Conservation (phyloP, 2,797 vertebrate genomes). For the Hozukius guyotensis region DNA sequence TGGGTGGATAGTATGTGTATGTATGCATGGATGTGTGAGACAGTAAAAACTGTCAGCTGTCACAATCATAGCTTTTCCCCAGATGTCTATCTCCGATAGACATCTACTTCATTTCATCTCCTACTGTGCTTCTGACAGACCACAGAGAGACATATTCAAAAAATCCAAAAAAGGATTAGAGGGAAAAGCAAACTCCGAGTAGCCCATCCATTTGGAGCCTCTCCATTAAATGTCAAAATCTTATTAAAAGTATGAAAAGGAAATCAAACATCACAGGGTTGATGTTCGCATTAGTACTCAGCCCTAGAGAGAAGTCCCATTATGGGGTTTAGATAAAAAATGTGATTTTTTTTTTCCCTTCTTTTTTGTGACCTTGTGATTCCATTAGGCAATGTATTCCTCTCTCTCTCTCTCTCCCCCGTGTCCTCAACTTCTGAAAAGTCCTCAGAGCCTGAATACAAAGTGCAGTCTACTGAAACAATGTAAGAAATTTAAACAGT, state of each 20-base stretch:
- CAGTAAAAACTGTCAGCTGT: background rate
- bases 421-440: slow-evolving; percentile 68
- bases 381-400: slow-evolving; percentile 81
- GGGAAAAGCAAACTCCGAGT: slow-evolving; percentile 64
- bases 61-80: background rate
- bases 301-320: slow-evolving; percentile 79
- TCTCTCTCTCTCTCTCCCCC: slow-evolving; percentile 12
- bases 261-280: slow-evolving; percentile 73
- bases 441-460: slow-evolving; percentile 42
- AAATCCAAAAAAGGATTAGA: slow-evolving; percentile 37
- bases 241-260: slow-evolving; percentile 81
- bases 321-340: slow-evolving; percentile 80
- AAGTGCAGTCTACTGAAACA: slow-evolving; percentile 58
- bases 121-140: slow-evolving; percentile 21
- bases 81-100: background rate
- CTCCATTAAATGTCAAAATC: slow-evolving; percentile 80
- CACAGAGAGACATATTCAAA: slow-evolving; percentile 17
- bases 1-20: background rate
- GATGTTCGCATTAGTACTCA: slow-evolving; percentile 82
- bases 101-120: background rate
- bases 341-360: slow-evolving; percentile 44
- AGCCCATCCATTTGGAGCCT: slow-evolving; percentile 72
- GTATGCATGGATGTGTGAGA: background rate
- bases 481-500: slow-evolving; percentile 51
- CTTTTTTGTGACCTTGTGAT: slow-evolving; percentile 82